Evolutionary conservation across 2,113 vertebrate species (phyloP), one percentile per base, ranked within the genome.

Genomic region (Sturnira hondurensis): DNA sequence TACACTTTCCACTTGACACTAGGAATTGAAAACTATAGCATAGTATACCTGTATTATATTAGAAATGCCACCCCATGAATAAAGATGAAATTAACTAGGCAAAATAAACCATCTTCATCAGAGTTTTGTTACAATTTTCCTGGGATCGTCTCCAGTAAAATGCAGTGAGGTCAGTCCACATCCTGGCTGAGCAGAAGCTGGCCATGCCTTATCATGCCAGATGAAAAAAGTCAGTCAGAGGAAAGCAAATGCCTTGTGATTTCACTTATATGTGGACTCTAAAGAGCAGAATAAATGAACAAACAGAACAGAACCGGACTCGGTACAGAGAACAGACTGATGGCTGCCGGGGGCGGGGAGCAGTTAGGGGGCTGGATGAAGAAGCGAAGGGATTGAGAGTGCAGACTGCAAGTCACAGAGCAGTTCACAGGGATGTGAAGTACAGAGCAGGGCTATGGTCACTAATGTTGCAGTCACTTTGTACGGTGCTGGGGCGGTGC

Each of bases 1-100:
- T 28, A 3, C 7, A 77, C 3, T 95, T 94, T 45, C 6, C 11
- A 31, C 31, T 38, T 91, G 45, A 38, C 38, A 26, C 24, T 76
- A 73, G 43, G n/a, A 86, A 88, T 5, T 47, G 24, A 78, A 95
- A 68, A 20, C 38, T 52, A 1, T 36, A 54, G 15, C 76, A 50
- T 47, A 71, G 61, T 91, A 71, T 15, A 45, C 36, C 52, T 54
- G 15, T 5, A 4, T 63, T 71, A 2, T 74, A 47, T 92, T 92
- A 90, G 41, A 95, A 85, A 94, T 96, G 54, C 26, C 78, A 45
- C 13, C 56, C 38, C n/a, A 33, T 73, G 61, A 94, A 67, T 96
- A 92, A 95, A 92, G 52, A 67, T 94, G 80, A 96, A 81, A 68
- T 76, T 16, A 61, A 31, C 20, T 31, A 94, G 26, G 54, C 47